Conservation (phyloP, 92 coral and sea anemone species). For the Metridium senile region DNA sequence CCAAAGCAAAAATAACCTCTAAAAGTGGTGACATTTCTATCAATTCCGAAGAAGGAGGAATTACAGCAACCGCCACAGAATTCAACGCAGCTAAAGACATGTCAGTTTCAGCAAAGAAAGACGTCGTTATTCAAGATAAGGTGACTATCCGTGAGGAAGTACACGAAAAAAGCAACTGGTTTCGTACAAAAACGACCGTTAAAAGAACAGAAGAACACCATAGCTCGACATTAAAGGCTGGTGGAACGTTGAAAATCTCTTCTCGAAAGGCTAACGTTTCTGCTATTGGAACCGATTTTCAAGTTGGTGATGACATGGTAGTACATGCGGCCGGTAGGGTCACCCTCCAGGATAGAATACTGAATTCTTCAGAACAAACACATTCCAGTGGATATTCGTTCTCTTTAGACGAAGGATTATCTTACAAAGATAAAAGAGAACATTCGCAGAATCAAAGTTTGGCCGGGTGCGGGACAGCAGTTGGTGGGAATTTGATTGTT, state of each 20-base stretch:
- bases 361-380: slow-evolving; percentile 35
- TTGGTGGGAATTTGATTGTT: slow-evolving; percentile 46
- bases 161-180: slow-evolving; percentile 47
- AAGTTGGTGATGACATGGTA: slow-evolving; percentile 39
- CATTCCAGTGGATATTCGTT: slow-evolving; percentile 54
- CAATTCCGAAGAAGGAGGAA: slow-evolving; percentile 46
- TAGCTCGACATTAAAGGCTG: slow-evolving; percentile 39
- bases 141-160: slow-evolving; percentile 54
- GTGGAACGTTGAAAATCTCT: slow-evolving; percentile 41
- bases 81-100: slow-evolving; percentile 45
- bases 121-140: slow-evolving; percentile 52
- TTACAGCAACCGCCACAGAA: slow-evolving; percentile 51
- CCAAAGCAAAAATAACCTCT: slow-evolving; percentile 43
- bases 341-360: slow-evolving; percentile 43
- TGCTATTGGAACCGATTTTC: slow-evolving; percentile 46
- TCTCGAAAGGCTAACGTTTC: slow-evolving; percentile 37
- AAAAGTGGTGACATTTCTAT: slow-evolving; percentile 33
- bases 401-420: slow-evolving; percentile 51
- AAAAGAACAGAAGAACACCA: slow-evolving; percentile 50
- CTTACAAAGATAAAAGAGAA: slow-evolving; percentile 24
- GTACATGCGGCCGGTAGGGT: slow-evolving; percentile 51
- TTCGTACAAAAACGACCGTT: slow-evolving; percentile 26
- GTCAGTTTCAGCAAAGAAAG: slow-evolving; percentile 45
- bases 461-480: slow-evolving; percentile 34
- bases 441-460: slow-evolving; percentile 38